Percentiles rank a stretch among this genome's conserved stretches.
Evolutionary conservation across 2,797 vertebrate genomes (phyloP).

Genomic region (Enteromius anoplus): DNA sequence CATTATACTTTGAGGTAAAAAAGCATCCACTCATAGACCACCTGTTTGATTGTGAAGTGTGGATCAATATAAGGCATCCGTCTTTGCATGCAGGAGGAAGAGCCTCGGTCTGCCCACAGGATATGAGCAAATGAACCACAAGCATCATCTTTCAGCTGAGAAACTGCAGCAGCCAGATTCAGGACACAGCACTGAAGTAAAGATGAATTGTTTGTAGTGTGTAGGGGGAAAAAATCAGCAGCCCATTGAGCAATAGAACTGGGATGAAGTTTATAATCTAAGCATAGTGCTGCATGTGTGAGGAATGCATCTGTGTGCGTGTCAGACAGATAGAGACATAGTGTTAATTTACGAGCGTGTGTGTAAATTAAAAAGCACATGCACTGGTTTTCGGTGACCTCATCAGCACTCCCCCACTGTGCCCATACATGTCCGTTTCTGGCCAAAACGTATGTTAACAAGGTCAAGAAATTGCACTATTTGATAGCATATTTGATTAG

Average conservation of each 20-base stretch:
- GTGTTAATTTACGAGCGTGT: conserved; percentile 33
- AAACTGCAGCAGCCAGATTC: not conserved
- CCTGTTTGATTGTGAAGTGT: conserved; percentile 57
- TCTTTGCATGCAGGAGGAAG: conserved; percentile 64
- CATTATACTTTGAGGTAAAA: conserved; percentile 59
- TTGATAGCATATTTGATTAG: conserved; percentile 58
- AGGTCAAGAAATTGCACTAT: conserved; percentile 55
- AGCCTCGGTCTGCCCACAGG: conserved; percentile 57
- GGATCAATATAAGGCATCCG: conserved; percentile 59
- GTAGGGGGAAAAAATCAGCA: not conserved
- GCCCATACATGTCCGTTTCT: conserved; percentile 51
- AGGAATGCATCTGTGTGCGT: conserved; percentile 33
- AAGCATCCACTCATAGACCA: conserved; percentile 49
- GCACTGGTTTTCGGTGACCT: conserved; percentile 54
- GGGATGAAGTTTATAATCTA: conserved; percentile 25
- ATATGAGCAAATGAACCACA: conserved; percentile 48
- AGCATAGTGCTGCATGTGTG: conserved; percentile 13
- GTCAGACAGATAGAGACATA: conserved; percentile 24
- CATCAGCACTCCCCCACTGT: conserved; percentile 40
- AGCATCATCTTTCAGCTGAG: conserved; percentile 46
- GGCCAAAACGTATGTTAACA: conserved; percentile 52
- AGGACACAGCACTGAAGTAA: not conserved
- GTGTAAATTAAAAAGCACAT: conserved; percentile 22
- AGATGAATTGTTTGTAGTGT: conserved; percentile 4
- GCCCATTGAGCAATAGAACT: conserved; percentile 33